Evolutionary conservation across 2,113 vertebrate genomes (phyloP).

Genomic region (Sus scrofa): T2T-Sscrofa CM000824.6:207867501-207868000

Average conservation of each 20-base stretch:
- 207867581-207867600: background rate
- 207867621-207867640: background rate
- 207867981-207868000: background rate
- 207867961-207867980: background rate
- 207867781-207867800: background rate
- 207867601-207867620: background rate
- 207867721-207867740: background rate
- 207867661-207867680: background rate
- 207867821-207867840: background rate
- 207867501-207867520: too few species aligned
- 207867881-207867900: background rate
- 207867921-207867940: background rate
- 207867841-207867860: background rate
- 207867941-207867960: background rate
- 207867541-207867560: background rate
- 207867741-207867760: background rate
- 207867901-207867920: background rate
- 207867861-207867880: background rate
- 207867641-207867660: background rate
- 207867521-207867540: background rate
- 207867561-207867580: background rate
- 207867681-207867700: background rate
- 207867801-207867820: background rate
- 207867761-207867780: background rate
- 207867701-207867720: background rate